Evolutionary conservation across 2,888 invertebrate species (phyloP).

Genomic region (Cacoxenus indagator): DNA sequence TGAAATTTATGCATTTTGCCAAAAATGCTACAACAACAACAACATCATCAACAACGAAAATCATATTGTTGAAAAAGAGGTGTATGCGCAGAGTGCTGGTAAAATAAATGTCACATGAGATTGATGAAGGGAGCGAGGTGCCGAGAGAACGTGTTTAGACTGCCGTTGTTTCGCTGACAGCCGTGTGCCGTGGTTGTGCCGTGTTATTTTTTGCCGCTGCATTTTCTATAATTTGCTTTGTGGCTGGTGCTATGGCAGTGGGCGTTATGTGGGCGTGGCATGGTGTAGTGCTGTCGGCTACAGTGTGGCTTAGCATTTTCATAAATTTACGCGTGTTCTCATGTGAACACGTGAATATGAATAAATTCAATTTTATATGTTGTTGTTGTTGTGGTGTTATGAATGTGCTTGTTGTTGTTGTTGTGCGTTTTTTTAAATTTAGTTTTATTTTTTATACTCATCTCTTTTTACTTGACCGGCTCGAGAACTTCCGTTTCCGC

Average conservation of each 20-base stretch:
- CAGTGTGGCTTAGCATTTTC: too few species aligned
- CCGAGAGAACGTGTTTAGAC: too few species aligned
- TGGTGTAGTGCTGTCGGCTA: too few species aligned
- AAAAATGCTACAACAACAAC: not conserved
- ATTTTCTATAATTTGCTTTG: not conserved
- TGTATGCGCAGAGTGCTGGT: too few species aligned
- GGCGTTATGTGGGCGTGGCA: not conserved
- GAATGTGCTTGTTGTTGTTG: not conserved
- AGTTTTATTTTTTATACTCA: not conserved
- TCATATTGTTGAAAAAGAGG: too few species aligned
- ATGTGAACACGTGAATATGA: not conserved
- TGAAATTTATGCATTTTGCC: not conserved
- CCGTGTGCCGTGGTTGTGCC: too few species aligned
- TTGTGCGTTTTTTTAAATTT: not conserved
- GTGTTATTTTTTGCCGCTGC: not conserved
- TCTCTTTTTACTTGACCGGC: too few species aligned
- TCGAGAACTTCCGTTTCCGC: conserved; percentile 1
- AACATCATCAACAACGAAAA: not conserved
- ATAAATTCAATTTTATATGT: not conserved
- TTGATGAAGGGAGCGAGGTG: too few species aligned
- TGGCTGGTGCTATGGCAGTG: not conserved
- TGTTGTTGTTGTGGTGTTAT: not conserved
- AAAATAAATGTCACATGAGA: too few species aligned
- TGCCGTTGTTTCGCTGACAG: too few species aligned
- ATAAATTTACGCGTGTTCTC: conserved; percentile 4